Conservation (phyloP, 92 coral and sea anemone species). For the Palythoa heliodiscus region DNA sequence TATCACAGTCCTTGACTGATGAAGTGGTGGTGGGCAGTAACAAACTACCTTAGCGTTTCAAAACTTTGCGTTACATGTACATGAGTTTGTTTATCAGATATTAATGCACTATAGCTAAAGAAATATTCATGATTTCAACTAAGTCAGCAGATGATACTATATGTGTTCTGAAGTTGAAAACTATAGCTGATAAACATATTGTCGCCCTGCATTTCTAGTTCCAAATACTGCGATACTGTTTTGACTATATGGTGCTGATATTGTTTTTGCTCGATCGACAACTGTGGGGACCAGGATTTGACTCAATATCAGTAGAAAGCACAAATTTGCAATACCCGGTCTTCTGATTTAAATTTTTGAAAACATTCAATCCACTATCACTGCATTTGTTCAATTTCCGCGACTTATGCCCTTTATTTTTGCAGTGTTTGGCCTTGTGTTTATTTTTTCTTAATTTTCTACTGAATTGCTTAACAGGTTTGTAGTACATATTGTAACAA, state of each 20-base stretch:
- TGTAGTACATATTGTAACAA: constrained; percentile 19
- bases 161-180: constrained; percentile 5
- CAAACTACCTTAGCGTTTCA: too few relatives aligned
- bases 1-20: too few relatives aligned
- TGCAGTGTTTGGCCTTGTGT: background rate
- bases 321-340: constrained; percentile 8
- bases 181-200: constrained; percentile 16
- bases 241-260: constrained; percentile 34
- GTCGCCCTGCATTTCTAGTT: constrained; percentile 24
- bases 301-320: background rate
- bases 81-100: too few relatives aligned
- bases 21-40: too few relatives aligned
- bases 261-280: constrained; percentile 30
- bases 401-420: constrained; percentile 4
- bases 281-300: constrained; percentile 41
- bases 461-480: constrained; percentile 16
- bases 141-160: constrained; percentile 9
- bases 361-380: constrained; percentile 3
- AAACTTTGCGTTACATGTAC: too few relatives aligned
- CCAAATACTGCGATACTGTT: constrained; percentile 39
- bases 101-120: too few relatives aligned
- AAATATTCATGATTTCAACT: constrained; percentile 8
- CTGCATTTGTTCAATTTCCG: constrained; percentile 13
- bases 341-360: constrained; percentile 25
- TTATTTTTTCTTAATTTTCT: background rate